phyloP scores from a whole-genome alignment of 2,888 invertebrate species.

The Lomographa bimaculata region DNA sequence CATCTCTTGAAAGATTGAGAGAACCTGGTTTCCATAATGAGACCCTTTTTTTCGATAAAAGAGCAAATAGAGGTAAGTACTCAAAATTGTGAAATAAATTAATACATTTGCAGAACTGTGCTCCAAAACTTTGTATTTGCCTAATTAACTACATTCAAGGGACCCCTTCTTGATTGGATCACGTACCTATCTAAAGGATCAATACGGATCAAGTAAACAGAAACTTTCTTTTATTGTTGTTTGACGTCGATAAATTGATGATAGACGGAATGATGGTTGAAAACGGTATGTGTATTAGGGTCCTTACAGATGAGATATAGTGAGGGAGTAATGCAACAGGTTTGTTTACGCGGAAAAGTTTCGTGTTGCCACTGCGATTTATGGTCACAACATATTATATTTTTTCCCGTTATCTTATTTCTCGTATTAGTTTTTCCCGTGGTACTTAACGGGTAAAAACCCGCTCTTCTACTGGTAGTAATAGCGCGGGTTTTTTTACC shows the following conservation, averaged over 20 bases:
- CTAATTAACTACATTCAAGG: slow-evolving; percentile 73
- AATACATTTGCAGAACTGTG: slow-evolving; percentile 50
- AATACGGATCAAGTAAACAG: slow-evolving; percentile 63
- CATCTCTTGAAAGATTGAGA: no score
- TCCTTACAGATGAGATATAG: slow-evolving; percentile 20
- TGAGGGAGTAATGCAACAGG: slow-evolving; percentile 24
- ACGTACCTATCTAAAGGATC: slow-evolving; percentile 71
- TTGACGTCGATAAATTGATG: slow-evolving; percentile 48
- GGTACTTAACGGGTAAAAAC: no score
- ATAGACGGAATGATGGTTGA: slow-evolving; percentile 41
- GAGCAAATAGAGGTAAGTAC: no score
- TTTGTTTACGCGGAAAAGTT: slow-evolving; percentile 18
- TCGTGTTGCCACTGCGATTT: slow-evolving; percentile 3
- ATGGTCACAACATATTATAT: no score
- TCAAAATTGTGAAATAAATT: no score
- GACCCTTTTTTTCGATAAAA: no score
- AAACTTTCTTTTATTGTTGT: slow-evolving; percentile 71
- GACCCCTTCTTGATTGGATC: slow-evolving; percentile 70
- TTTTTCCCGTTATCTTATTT: no score
- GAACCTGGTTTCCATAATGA: no score
- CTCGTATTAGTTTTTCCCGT: no score
- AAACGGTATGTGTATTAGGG: slow-evolving; percentile 19
- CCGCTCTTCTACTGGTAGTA: no score
- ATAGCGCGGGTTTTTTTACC: no score
- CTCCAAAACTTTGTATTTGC: slow-evolving; percentile 66